Base-by-base conservation (phyloP, 2,113 vertebrate species). In the Phalacrocorax carbo region DNA sequence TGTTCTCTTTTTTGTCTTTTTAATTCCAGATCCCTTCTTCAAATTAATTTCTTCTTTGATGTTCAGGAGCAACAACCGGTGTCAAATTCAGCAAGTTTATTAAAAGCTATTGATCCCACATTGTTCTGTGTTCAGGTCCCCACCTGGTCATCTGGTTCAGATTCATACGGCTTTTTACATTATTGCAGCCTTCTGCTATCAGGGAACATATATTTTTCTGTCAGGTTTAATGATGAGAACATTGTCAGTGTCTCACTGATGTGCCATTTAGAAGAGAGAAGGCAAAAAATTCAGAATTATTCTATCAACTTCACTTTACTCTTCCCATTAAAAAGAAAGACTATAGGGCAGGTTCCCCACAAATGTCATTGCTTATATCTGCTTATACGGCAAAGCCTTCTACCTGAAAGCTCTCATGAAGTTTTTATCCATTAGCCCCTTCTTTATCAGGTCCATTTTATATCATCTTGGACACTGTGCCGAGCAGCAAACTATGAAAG, bases 231-330 rank as follows among this genome's bases (percentile, higher is more conserved):
- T 95, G 85, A 64, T 76, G 48, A 94, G 85, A 89, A 95, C 44
- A n/a, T 7, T 87, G 75, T 75, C 90, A 81, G 71, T 80, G 65
- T 72, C 69, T 92, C 79, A 68, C 75, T 88, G 77, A 93, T 44
- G 34, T 94, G 92, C 93, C 94, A 95, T 91, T 96, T 95, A 78
- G 77, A 89, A 93, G 48, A 88, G 66, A 91, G 62, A 82, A 88
- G 73, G 69, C 60, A 36, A 93, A 94, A 96, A 96, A 88, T 44
- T 62, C 78, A 87, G 86, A 92, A 85, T 89, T 96, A 92, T 80
- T 93, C 91, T 94, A 85, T 93, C 88, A 96, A 80, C 73, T 82
- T 81, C 78, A 91, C 57, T 82, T 88, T 68, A 68, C 36, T 61
- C 46, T 92, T 96, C 72, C 85, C 72, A 70, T 71, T 93, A 65